Evolutionary conservation across 2,888 invertebrate genomes (phyloP), one percentile per base, ranked within the genome.

Genomic region (Eugnorisma glareosa): DNA sequence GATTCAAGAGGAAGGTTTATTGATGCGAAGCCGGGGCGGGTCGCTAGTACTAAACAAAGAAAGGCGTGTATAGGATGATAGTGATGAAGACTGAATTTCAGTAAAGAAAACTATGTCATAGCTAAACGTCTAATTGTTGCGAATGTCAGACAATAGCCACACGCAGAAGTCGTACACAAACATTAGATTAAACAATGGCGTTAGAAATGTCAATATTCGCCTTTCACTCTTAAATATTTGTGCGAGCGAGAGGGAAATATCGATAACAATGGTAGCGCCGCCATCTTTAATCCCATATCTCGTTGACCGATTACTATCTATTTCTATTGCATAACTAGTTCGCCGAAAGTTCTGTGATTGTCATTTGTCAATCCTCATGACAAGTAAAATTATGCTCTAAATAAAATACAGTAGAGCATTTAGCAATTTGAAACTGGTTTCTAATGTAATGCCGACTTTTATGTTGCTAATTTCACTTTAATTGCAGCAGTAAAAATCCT

Each of bases 191-290:
- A 64, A 81, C 72, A 77, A 77, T 77, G 11, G 24, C n/a, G 40
- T 57, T 82, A 72, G 64, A 73, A 68, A 77, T 73, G 43, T 24
- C 37, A 37, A 10, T 57, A 64, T 59, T 63, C 35, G 4, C 78
- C 82, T 82, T 82, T 81, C 81, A 72, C 81, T 77, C 2, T n/a
- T 57, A 21, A 1, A 31, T 57, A 11, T 51, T 45, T 63, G 77
- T 28, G 57, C 10, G 72, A 77, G 67, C 24, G 67, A 68, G 72
- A 69, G 0, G 35, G 35, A 7, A 11, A 67, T 48, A 59, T 73
- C 40, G 28, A 64, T 70, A 67, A 83, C 83, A 83, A 83, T 83
- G 35, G 61, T 28, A 10, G 13, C n/a, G 18, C 21, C 40, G 71
- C 67, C 74, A 83, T 83, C 57, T 78, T 69, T 57, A 83, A 63